Evolutionary conservation across 1,140 invertebrate species (phyloP).

Genomic region (Maconellicoccus hirsutus): DNA sequence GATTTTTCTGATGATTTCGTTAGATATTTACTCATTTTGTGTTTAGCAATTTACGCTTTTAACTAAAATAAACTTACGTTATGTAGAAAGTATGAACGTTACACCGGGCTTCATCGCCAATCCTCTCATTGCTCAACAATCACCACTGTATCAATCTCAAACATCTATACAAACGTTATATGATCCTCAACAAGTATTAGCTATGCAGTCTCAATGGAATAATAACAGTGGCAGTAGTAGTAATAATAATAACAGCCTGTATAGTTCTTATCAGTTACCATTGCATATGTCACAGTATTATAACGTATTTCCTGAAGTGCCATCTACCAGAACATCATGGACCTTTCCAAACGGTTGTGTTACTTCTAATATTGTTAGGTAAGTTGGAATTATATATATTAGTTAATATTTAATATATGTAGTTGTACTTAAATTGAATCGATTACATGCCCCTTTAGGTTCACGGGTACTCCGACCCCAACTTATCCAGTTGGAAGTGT

Average conservation of each 20-base stretch:
- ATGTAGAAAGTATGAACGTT: not conserved
- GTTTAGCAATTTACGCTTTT: no score
- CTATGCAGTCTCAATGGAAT: not conserved
- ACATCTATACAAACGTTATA: not conserved
- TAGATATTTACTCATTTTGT: no score
- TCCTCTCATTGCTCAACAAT: not conserved
- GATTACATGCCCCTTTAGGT: not conserved
- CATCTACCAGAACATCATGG: not conserved
- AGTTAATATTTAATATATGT: not conserved
- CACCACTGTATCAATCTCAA: not conserved
- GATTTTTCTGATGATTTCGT: no score
- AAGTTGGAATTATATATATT: not conserved
- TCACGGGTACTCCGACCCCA: not conserved
- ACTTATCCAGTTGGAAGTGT: not conserved
- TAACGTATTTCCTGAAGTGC: conserved; percentile 8
- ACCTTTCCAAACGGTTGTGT: conserved; percentile 14
- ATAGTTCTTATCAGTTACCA: not conserved
- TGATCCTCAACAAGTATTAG: not conserved
- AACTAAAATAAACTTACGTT: not conserved
- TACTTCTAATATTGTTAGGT: conserved; percentile 9
- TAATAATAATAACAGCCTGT: not conserved
- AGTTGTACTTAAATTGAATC: not conserved
- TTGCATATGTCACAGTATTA: conserved; percentile 13
- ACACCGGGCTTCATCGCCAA: not conserved
- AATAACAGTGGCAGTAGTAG: not conserved